Evolutionary conservation across 2,888 invertebrate genomes (phyloP).

Genomic region (Epinotia bilunana): DNA sequence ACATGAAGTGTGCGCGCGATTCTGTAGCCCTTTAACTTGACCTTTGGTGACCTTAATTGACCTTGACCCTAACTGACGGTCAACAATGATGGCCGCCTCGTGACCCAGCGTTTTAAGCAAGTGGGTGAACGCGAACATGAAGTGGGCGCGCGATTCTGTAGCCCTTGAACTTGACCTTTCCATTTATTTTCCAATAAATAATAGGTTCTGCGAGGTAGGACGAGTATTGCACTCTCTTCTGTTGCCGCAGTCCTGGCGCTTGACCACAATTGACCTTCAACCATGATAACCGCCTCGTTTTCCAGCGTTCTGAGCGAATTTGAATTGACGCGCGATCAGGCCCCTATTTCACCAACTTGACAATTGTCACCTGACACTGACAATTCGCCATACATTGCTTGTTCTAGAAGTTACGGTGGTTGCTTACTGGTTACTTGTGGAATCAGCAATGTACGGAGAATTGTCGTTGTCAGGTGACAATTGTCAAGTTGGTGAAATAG

Average conservation of each 20-base stretch:
- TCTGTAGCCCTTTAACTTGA: slow-evolving; percentile 88
- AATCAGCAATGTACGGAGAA: too few species aligned
- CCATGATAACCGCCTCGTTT: too few species aligned
- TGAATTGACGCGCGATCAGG: too few species aligned
- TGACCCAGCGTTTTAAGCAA: slow-evolving; percentile 92
- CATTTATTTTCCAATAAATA: slow-evolving; percentile 80
- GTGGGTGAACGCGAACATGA: slow-evolving; percentile 97
- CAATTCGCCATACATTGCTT: too few species aligned
- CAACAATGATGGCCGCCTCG: slow-evolving; percentile 98
- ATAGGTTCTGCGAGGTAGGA: slow-evolving; percentile 85
- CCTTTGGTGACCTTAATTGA: neutral
- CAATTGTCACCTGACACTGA: too few species aligned
- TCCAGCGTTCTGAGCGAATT: too few species aligned
- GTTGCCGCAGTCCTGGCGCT: slow-evolving; percentile 95
- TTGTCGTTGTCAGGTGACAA: too few species aligned
- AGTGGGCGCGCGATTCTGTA: slow-evolving; percentile 98
- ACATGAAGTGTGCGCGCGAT: slow-evolving; percentile 98
- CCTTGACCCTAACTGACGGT: neutral
- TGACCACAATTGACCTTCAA: slow-evolving; percentile 57
- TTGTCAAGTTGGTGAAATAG: too few species aligned
- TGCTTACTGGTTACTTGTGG: too few species aligned
- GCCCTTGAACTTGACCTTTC: slow-evolving; percentile 93
- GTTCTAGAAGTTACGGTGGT: too few species aligned
- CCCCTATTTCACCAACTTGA: too few species aligned
- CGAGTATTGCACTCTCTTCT: slow-evolving; percentile 69